Evolutionary conservation across 2,888 invertebrate species (phyloP).

Genomic region (Unio delphinus): DNA sequence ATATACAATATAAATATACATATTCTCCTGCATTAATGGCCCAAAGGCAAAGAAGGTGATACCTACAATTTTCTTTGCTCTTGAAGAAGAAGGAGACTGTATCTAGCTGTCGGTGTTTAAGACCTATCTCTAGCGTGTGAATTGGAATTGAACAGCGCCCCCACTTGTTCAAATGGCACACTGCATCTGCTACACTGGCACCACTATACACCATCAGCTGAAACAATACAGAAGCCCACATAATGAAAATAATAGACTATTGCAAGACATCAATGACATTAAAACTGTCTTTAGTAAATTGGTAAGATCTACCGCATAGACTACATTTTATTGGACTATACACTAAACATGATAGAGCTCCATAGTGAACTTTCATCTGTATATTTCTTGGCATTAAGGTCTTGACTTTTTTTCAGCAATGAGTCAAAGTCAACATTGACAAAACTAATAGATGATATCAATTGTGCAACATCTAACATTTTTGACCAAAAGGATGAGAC

Average conservation of each 20-base stretch:
- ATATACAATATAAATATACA: not conserved
- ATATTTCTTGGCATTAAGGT: no score
- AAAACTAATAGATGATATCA: no score
- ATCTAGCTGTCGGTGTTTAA: constrained; percentile 65
- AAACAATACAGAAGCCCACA: constrained; percentile 1
- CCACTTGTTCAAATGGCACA: constrained; percentile 65
- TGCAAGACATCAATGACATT: no score
- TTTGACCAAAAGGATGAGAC: no score
- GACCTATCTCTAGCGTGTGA: constrained; percentile 59
- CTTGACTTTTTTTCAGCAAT: no score
- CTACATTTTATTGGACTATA: no score
- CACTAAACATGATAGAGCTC: no score
- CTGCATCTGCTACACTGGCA: constrained; percentile 52
- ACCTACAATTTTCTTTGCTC: constrained; percentile 63
- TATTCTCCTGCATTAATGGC: not conserved
- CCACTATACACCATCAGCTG: constrained; percentile 66
- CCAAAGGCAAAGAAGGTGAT: not conserved
- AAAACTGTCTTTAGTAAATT: no score
- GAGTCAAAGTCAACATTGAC: no score
- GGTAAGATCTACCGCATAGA: no score
- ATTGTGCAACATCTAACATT: no score
- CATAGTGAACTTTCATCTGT: no score
- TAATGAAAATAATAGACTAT: not conserved
- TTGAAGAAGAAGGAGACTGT: constrained; percentile 67
- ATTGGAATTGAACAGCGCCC: constrained; percentile 62